A percentile compares a stretch with the other conserved stretches of the same genome.
phyloP scores from a whole-genome alignment of 2,797 vertebrate species.

The Enteromius fasciolatus region DNA sequence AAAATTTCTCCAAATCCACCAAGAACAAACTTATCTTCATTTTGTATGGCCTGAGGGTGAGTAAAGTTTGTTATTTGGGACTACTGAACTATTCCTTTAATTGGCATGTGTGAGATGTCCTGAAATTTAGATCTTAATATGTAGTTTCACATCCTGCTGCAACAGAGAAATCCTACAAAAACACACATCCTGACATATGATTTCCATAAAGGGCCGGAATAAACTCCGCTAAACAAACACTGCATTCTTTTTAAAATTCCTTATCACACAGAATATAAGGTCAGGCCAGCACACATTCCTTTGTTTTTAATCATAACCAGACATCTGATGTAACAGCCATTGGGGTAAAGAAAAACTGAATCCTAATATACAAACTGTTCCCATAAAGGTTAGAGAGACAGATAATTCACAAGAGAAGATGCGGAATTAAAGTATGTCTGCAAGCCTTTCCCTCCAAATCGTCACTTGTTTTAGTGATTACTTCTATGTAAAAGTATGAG shows the following conservation, averaged over 20 bases:
- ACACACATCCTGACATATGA: slow-evolving; percentile 6
- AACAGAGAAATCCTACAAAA: not conserved
- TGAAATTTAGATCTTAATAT: not conserved
- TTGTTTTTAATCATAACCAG: slow-evolving; percentile 42
- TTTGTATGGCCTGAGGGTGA: not conserved
- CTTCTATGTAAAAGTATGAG: not conserved
- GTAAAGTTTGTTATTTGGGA: not conserved
- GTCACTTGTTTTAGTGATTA: not conserved
- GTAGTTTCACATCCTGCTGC: not conserved
- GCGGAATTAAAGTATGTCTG: not conserved
- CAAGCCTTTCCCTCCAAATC: not conserved
- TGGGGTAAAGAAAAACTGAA: not conserved
- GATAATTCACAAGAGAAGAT: not conserved
- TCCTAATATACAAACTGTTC: slow-evolving; percentile 6
- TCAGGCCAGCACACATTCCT: slow-evolving; percentile 33
- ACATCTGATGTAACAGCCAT: slow-evolving; percentile 32
- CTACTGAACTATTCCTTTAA: not conserved
- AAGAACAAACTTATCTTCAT: not conserved
- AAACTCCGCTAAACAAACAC: slow-evolving; percentile 30
- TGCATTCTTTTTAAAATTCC: slow-evolving; percentile 30
- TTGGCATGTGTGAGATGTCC: not conserved
- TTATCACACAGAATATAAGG: slow-evolving; percentile 36
- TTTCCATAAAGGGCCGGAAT: slow-evolving; percentile 35
- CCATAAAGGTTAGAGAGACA: not conserved
- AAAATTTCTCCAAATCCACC: not conserved